Conservation (phyloP, 1,140 invertebrate genomes). For the Drosophila sturtevanti region DNA sequence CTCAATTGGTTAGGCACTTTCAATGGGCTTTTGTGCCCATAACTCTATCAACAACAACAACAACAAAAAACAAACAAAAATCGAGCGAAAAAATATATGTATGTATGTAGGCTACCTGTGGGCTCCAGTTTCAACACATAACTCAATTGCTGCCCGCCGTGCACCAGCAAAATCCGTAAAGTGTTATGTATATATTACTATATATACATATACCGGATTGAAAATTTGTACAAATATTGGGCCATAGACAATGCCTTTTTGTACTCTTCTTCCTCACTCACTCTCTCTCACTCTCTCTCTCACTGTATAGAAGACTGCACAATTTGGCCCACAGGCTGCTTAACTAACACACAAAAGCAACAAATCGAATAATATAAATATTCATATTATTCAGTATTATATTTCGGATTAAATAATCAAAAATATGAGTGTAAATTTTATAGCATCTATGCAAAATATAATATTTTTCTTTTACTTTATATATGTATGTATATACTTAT, state of each 20-base stretch:
- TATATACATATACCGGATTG: constrained; percentile 9
- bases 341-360: too few relatives aligned
- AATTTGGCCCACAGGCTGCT: constrained; percentile 6
- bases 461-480: neutral
- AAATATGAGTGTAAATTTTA: neutral
- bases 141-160: constrained; percentile 3
- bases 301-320: constrained; percentile 38
- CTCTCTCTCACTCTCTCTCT: too few relatives aligned
- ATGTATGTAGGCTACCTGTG: constrained; percentile 1
- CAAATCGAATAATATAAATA: too few relatives aligned
- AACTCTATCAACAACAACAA: constrained; percentile 1
- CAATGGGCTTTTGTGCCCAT: neutral
- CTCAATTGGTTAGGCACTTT: neutral
- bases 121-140: constrained; percentile 13
- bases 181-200: neutral
- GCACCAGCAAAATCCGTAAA: neutral
- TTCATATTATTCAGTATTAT: too few relatives aligned
- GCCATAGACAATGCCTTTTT: neutral
- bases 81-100: neutral
- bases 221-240: constrained; percentile 43
- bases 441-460: neutral
- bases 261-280: too few relatives aligned
- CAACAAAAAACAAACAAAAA: constrained; percentile 5
- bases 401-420: too few relatives aligned
- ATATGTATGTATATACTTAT: too few relatives aligned